Percentiles rank a stretch among this genome's conserved stretches.
These are phyloP conservation scores for Phengaris alcon DNA, from an alignment of 2,888 invertebrate species.

Conservation along the genomic window DNA sequence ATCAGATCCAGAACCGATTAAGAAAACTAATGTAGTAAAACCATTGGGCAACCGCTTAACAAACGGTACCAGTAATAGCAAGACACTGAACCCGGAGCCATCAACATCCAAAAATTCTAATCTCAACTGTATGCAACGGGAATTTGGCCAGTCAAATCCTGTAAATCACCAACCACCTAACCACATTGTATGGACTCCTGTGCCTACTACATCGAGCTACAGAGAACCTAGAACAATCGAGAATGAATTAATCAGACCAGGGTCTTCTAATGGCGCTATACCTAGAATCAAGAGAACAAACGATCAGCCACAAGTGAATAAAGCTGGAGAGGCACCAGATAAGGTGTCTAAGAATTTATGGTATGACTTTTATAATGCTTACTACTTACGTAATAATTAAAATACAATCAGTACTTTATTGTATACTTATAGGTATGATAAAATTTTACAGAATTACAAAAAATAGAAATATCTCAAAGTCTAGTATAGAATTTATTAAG, in stretches of 20 bases:
- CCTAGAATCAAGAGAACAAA: constrained; percentile 59
- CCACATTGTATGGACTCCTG: background rate
- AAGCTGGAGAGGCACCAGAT: constrained; percentile 46
- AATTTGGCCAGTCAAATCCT: background rate
- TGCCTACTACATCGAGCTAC: background rate
- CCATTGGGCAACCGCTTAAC: constrained; percentile 15
- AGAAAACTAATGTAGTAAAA: constrained; percentile 42
- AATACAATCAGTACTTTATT: too few relatives aligned
- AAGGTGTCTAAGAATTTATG: constrained; percentile 51
- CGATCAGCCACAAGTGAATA: constrained; percentile 68
- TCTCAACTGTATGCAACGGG: constrained; percentile 8
- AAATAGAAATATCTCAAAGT: too few relatives aligned
- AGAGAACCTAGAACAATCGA: background rate
- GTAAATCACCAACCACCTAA: background rate
- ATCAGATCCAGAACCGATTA: constrained; percentile 71
- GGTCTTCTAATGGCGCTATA: constrained; percentile 41
- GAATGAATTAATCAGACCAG: constrained; percentile 16
- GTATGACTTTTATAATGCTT: constrained; percentile 6
- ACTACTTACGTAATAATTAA: too few relatives aligned
- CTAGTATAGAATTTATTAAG: too few relatives aligned
- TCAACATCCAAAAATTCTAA: background rate
- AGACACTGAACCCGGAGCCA: background rate
- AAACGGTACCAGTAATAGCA: background rate
- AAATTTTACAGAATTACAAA: too few relatives aligned
- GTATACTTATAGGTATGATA: too few relatives aligned